Base-by-base conservation (phyloP, 2,797 vertebrate species). In the Channa striata region DNA sequence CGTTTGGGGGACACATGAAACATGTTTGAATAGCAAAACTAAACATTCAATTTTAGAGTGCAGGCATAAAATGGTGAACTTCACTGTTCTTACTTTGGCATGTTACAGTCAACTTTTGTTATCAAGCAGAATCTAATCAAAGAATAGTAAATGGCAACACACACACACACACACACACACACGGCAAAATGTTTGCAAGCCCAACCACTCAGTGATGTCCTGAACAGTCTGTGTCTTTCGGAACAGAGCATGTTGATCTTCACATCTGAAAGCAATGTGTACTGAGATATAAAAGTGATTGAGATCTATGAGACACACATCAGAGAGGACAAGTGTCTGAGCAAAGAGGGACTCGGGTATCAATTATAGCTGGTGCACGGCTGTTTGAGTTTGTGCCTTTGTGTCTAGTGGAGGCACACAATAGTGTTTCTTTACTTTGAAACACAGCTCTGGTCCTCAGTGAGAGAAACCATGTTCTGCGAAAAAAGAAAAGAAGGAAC, bases 301-400 rank as follows among this genome's bases (percentile, higher is more conserved):
- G 57, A 59, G 63, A 78, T 84, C 61, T 57, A 46, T 67, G 53
- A 68, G 23, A 30, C 10, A 50, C 59, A 69, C 47, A 77, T 49
- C 54, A 67, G 61, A 77, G 63, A 46, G 57, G 61, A 53, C 21
- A 17, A 37, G 2, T 43, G 20, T 40, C 12, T 2, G 25, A 66
- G 47, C 44, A 60, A 48, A 56, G 43, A 39, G 36, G 47, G 20
- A 46, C 37, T 49, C 0, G 0, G 25, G 57, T 42, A 73, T 78
- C 64, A 43, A 30, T 78, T 72, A 60, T 13, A 59, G 62, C 67
- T 33, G 67, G 51, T 52, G 70, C 1, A 1, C 25, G 48, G 5
- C 8, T 52, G 11, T n/a, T 23, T 36, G 56, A 6, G 53, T 37
- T 0, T 65, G 25, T 33, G 1, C 51, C 58, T 23, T 39, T n/a